Evolutionary conservation across 2,113 vertebrate species (phyloP).

Genomic region (Centropus unirufus): DNA sequence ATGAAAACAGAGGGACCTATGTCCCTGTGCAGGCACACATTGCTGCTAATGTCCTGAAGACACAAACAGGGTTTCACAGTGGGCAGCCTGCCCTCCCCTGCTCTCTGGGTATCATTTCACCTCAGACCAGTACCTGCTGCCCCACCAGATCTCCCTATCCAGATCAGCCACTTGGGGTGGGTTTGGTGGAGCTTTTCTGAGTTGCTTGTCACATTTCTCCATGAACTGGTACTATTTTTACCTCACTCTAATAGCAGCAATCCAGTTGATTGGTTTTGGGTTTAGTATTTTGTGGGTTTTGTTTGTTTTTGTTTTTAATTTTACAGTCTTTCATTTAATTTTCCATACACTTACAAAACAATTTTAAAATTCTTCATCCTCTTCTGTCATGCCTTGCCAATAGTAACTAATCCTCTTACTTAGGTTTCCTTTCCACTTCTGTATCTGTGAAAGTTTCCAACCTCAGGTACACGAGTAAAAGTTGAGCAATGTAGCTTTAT

Average conservation of each 20-base stretch:
- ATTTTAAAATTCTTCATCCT: background rate
- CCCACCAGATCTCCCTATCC: fast-evolving
- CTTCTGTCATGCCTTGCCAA: background rate
- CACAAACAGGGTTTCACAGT: too few species aligned
- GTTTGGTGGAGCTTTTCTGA: background rate
- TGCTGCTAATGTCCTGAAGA: background rate
- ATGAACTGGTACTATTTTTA: background rate
- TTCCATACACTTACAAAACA: background rate
- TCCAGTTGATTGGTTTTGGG: background rate
- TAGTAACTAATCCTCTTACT: background rate
- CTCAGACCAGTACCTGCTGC: background rate
- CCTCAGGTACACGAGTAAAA: background rate
- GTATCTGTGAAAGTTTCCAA: background rate
- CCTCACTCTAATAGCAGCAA: background rate
- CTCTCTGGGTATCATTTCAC: background rate
- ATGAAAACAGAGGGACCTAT: fast-evolving
- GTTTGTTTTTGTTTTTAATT: background rate
- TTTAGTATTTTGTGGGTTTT: background rate
- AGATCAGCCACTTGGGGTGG: background rate
- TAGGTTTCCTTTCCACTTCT: background rate
- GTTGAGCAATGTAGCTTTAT: background rate
- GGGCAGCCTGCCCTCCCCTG: background rate
- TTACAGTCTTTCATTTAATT: background rate
- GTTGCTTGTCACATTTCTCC: background rate
- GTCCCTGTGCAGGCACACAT: background rate